Evolutionary conservation across 1,140 invertebrate genomes (phyloP).

Genomic region (Drosophila paulistorum): DNA sequence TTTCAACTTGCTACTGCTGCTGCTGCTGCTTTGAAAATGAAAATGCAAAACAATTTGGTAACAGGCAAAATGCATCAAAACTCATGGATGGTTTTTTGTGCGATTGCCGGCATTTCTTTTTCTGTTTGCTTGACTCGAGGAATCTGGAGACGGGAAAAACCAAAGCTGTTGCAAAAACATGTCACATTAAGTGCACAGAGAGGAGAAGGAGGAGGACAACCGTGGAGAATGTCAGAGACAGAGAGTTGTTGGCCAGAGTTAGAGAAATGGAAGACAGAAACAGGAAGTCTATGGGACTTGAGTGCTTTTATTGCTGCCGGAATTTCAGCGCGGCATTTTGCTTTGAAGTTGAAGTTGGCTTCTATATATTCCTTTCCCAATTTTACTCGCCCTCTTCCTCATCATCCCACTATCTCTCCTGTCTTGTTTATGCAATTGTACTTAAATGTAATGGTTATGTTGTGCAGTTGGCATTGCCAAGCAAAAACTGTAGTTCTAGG

Average conservation of each 20-base stretch:
- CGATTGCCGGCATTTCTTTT: constrained; percentile 1
- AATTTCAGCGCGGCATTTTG: constrained; percentile 69
- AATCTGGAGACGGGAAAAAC: constrained; percentile 49
- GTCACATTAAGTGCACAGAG: constrained; percentile 77
- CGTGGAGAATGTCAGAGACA: constrained; percentile 10
- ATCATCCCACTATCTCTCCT: not conserved
- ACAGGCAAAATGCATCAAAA: constrained; percentile 78
- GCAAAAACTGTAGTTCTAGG: not conserved
- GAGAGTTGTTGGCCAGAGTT: constrained; percentile 3
- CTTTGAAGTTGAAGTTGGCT: constrained; percentile 69
- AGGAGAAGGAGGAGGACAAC: constrained; percentile 18
- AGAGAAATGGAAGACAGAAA: constrained; percentile 28
- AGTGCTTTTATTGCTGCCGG: constrained; percentile 78
- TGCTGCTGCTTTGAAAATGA: not conserved
- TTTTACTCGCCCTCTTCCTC: not conserved
- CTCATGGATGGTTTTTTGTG: constrained; percentile 38
- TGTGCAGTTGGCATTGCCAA: constrained; percentile 39
- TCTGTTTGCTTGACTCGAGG: constrained; percentile 18
- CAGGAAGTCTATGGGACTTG: constrained; percentile 73
- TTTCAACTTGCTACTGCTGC: constrained; percentile 19
- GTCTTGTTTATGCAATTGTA: constrained; percentile 73
- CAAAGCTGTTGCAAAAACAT: constrained; percentile 79
- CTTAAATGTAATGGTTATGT: constrained; percentile 77
- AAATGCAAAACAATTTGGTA: constrained; percentile 75
- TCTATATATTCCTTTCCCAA: constrained; percentile 18